Evolutionary conservation across 2,888 invertebrate species (phyloP).

Genomic region (Siphlonurus alternatus): DNA sequence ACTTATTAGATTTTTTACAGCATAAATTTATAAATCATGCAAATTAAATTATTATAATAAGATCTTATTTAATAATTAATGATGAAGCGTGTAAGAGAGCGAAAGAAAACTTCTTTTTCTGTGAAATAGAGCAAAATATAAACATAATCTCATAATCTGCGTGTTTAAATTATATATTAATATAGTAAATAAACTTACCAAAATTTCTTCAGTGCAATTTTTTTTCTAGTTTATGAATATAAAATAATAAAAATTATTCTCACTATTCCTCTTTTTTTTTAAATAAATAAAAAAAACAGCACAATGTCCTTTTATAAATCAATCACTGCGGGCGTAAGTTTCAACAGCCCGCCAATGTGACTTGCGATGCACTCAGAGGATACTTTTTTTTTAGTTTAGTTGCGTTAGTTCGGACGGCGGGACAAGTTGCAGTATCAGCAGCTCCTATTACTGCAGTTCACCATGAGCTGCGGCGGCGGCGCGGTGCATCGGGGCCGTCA

Average conservation of each 20-base stretch:
- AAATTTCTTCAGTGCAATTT: background rate
- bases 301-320: background rate
- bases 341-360: background rate
- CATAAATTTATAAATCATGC: too few relatives aligned
- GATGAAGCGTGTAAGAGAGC: too few relatives aligned
- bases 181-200: background rate
- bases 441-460: background rate
- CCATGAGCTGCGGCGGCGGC: background rate
- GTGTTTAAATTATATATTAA: too few relatives aligned
- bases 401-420: background rate
- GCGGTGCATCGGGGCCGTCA: background rate
- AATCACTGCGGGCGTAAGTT: background rate
- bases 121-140: too few relatives aligned
- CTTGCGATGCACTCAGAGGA: background rate
- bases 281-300: background rate
- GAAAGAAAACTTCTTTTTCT: too few relatives aligned
- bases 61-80: too few relatives aligned
- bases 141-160: too few relatives aligned
- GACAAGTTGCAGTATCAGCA: background rate
- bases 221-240: background rate
- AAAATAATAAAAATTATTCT: background rate
- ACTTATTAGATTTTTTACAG: too few relatives aligned
- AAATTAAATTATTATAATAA: too few relatives aligned
- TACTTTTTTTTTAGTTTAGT: background rate
- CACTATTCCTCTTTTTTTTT: background rate